phyloP scores from a whole-genome alignment of 2,113 vertebrate species.

The Hemiprocne comata region DNA sequence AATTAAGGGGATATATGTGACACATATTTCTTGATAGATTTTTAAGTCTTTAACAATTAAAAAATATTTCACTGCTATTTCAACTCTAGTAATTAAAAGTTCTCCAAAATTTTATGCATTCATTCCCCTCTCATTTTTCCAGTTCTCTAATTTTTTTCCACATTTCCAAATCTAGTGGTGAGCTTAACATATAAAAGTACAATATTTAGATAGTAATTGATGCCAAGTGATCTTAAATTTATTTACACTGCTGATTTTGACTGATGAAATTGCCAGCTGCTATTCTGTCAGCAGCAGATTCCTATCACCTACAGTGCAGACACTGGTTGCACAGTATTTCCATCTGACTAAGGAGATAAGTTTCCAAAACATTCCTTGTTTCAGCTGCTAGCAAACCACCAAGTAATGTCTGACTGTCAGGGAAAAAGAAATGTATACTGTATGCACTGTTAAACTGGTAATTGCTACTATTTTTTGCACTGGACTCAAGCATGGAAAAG shows the following conservation, averaged over 20 bases:
- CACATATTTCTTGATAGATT: neutral
- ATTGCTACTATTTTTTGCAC: neutral
- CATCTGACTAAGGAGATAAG: neutral
- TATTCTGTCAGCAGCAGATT: neutral
- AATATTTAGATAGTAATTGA: neutral
- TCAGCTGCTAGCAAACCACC: neutral
- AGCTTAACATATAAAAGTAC: neutral
- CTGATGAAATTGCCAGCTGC: neutral
- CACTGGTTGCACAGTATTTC: neutral
- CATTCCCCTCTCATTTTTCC: neutral
- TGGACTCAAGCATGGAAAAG: neutral
- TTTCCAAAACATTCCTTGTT: neutral
- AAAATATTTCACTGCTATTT: neutral
- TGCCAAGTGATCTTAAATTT: neutral
- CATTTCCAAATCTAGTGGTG: neutral
- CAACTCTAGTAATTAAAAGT: neutral
- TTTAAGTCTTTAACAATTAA: neutral
- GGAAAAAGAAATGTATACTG: neutral
- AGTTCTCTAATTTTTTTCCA: neutral
- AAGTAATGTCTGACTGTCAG: neutral
- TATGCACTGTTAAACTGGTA: neutral
- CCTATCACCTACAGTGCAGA: neutral
- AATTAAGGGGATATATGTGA: neutral
- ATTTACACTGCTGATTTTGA: neutral
- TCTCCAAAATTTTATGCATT: neutral